Evolutionary conservation across 1,140 invertebrate genomes (phyloP).

Genomic region (Samia ricini): DNA sequence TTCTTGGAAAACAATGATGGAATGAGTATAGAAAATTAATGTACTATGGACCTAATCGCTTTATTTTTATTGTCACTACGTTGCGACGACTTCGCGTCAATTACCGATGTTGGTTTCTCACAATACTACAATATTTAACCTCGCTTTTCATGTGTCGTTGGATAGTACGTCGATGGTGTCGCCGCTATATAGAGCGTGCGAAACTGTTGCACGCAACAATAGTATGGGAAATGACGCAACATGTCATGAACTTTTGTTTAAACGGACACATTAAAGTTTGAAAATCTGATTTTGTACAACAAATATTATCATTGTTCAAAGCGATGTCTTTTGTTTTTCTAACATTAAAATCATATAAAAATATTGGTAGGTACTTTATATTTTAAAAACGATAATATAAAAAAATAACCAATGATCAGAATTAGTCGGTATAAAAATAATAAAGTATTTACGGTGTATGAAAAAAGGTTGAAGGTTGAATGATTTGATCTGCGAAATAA

Average conservation of each 20-base stretch:
- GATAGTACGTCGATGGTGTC: slow-evolving; percentile 13
- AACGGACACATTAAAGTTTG: not conserved
- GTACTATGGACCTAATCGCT: no score
- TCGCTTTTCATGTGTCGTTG: not conserved
- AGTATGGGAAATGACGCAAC: slow-evolving; percentile 12
- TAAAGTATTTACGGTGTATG: no score
- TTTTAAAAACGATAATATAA: no score
- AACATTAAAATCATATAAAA: not conserved
- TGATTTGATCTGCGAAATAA: no score
- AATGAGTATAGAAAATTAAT: not conserved
- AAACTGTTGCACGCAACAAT: slow-evolving; percentile 39
- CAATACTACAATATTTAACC: not conserved
- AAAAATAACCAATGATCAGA: no score
- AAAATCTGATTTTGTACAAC: not conserved
- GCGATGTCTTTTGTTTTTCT: no score
- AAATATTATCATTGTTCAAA: not conserved
- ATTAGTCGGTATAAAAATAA: no score
- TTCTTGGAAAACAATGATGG: not conserved
- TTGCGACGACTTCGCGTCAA: not conserved
- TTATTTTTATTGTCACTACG: no score
- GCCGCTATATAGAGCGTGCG: slow-evolving; percentile 33
- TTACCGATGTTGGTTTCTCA: not conserved
- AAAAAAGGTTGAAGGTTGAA: no score
- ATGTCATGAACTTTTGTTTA: not conserved
- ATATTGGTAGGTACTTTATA: no score